Percentiles rank a stretch among this genome's conserved stretches.
These are phyloP conservation scores for Mus minutoides DNA, from an alignment of 2,797 vertebrate genomes.

Conservation along the genomic window DNA sequence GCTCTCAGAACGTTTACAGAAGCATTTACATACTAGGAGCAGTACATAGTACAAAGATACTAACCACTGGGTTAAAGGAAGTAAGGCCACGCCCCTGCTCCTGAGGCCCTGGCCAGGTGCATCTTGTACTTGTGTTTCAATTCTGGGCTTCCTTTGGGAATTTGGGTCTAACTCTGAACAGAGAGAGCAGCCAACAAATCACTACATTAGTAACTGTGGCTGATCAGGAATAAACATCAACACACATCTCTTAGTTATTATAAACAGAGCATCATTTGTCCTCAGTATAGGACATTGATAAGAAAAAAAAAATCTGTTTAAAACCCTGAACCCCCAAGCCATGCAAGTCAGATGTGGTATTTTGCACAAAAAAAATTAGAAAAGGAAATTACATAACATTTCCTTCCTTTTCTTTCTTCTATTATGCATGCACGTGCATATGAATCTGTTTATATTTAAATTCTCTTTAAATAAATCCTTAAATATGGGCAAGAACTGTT, in stretches of 20 bases:
- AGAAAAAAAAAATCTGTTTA: neutral
- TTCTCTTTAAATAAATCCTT: conserved; percentile 76
- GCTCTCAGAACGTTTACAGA: conserved; percentile 74
- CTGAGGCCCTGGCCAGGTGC: neutral
- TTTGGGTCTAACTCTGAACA: neutral
- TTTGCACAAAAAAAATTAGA: conserved; percentile 58
- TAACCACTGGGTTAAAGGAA: conserved; percentile 51
- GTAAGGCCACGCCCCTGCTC: neutral
- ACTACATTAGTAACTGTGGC: conserved; percentile 46
- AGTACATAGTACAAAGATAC: conserved; percentile 50
- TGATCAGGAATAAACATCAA: conserved; percentile 40
- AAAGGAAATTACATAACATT: conserved; percentile 69
- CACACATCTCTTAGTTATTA: neutral
- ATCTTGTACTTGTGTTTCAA: neutral
- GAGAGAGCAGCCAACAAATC: neutral
- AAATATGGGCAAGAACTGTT: conserved; percentile 75
- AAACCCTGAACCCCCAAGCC: neutral
- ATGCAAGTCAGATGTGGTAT: neutral
- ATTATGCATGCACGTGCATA: conserved; percentile 61
- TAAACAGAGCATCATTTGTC: conserved; percentile 51
- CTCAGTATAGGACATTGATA: neutral
- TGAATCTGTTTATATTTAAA: conserved; percentile 80
- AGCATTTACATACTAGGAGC: neutral
- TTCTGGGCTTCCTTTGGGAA: conserved; percentile 23
- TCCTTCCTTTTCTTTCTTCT: conserved; percentile 73